A percentile compares a stretch with the other conserved stretches of the same genome.
These are phyloP conservation scores for Hystrix cristata DNA, from an alignment of 2,113 vertebrate species.

Conservation along the genomic window DNA sequence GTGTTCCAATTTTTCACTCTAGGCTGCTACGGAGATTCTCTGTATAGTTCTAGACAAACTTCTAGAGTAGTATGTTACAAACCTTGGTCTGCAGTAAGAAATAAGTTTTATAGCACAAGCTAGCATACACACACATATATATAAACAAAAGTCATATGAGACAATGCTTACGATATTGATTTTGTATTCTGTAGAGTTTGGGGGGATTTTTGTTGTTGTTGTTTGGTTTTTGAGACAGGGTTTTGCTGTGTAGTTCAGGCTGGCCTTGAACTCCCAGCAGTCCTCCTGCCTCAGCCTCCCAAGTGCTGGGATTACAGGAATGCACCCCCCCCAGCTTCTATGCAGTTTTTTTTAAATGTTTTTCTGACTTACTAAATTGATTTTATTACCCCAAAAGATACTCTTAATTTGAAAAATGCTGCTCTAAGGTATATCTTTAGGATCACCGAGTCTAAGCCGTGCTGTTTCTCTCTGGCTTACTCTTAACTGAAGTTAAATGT, in stretches of 20 bases:
- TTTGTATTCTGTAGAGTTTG: not conserved
- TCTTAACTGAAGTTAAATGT: not conserved
- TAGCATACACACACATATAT: not conserved
- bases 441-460: not conserved
- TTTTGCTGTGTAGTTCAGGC: too few species aligned
- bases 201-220: too few species aligned
- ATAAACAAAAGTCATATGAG: not conserved
- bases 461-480: not conserved
- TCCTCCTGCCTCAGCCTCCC: too few species aligned
- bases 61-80: not conserved
- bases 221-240: too few species aligned
- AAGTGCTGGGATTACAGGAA: too few species aligned
- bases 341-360: not conserved
- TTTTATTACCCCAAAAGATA: not conserved
- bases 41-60: not conserved
- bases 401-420: not conserved
- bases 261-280: too few species aligned
- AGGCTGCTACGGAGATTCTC: not conserved
- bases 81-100: not conserved
- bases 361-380: not conserved
- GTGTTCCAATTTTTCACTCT: not conserved
- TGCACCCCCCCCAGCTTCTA: too few species aligned
- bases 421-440: not conserved
- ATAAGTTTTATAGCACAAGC: not conserved
- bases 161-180: not conserved